These are phyloP conservation scores for Cyphomyrmex costatus DNA, from an alignment of 1,140 invertebrate genomes.

Conservation along the genomic window DNA sequence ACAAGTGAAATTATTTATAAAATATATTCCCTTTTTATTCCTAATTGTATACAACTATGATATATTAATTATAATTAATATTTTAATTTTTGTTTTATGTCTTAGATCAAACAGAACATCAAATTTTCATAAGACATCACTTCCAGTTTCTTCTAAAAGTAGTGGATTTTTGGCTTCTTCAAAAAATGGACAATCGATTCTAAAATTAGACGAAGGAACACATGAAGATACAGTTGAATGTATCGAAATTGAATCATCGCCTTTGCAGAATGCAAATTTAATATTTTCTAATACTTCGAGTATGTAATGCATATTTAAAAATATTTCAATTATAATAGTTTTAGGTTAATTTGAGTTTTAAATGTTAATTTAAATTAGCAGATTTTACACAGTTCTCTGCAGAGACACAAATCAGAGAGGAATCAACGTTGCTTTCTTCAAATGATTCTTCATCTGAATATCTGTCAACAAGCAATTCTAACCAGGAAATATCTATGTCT, in stretches of 20 bases:
- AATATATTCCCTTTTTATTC: neutral
- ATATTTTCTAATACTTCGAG: neutral
- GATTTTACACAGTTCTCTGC: neutral
- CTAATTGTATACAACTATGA: neutral
- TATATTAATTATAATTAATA: neutral
- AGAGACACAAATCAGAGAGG: neutral
- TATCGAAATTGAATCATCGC: neutral
- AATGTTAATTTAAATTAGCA: neutral
- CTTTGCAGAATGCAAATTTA: neutral
- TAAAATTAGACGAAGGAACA: neutral
- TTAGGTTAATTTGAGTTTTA: neutral
- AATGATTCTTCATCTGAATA: too few species aligned
- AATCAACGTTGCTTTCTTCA: neutral
- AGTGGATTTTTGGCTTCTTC: neutral
- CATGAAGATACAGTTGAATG: neutral
- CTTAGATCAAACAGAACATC: conserved; percentile 7
- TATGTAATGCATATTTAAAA: neutral
- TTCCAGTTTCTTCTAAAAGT: neutral
- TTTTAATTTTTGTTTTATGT: conserved; percentile 15
- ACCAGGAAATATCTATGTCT: neutral
- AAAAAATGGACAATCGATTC: neutral
- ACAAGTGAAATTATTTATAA: neutral
- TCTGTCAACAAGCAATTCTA: neutral
- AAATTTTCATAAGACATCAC: neutral
- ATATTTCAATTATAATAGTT: neutral